Conservation (phyloP, 2,113 vertebrate genomes). For the Sinosuthora webbiana region DNA sequence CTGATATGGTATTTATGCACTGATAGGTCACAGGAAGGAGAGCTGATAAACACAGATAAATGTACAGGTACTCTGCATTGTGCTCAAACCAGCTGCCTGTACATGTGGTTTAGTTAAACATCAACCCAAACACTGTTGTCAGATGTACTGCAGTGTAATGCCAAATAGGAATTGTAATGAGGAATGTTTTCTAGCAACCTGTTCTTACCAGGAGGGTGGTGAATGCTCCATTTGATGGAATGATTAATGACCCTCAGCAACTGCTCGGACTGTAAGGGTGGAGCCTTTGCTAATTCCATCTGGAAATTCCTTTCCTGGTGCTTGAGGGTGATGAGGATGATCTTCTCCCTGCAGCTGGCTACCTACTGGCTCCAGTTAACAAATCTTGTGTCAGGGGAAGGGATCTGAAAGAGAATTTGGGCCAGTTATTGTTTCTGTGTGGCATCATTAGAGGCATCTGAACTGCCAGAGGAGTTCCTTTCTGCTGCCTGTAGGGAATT, state of each 20-base stretch:
- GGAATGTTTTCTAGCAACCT: not conserved
- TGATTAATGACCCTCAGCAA: not conserved
- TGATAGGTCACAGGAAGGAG: not conserved
- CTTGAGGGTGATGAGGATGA: not conserved
- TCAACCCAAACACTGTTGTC: not conserved
- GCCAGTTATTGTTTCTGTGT: not conserved
- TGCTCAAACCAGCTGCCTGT: not conserved
- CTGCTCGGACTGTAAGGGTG: not conserved
- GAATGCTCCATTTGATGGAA: not conserved
- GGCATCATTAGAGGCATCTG: not conserved
- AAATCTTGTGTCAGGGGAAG: not conserved
- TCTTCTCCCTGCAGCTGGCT: not conserved
- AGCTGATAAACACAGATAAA: not conserved
- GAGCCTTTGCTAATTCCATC: not conserved
- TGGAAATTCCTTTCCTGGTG: constrained; percentile 23
- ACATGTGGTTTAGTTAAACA: constrained; percentile 1
- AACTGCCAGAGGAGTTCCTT: not conserved
- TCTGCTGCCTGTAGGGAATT: not conserved
- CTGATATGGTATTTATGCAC: constrained; percentile 6
- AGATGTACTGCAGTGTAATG: not conserved
- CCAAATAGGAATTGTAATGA: not conserved
- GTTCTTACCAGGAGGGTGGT: not conserved
- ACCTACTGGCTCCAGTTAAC: not conserved
- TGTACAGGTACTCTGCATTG: not conserved
- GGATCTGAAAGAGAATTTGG: not conserved